phyloP scores from a whole-genome alignment of 2,888 invertebrate genomes.

The Clitarchus hookeri region DNA sequence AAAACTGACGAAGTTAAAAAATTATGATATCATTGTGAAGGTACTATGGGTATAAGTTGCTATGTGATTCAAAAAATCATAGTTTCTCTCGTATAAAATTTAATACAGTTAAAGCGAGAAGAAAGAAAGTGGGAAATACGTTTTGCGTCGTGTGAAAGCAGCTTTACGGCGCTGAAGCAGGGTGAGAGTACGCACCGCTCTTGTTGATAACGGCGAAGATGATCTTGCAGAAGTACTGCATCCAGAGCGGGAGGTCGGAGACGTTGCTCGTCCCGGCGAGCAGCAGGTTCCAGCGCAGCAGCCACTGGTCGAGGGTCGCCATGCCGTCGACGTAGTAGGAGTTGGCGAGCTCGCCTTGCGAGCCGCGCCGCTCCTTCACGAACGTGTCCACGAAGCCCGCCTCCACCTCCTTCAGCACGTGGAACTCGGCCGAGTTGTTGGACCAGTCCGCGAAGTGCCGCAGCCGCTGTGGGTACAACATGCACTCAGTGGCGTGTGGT shows the following conservation, averaged over 20 bases:
- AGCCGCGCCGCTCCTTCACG: constrained; percentile 42
- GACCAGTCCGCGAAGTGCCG: constrained; percentile 80
- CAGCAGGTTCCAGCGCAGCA: constrained; percentile 69
- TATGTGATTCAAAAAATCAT: too few relatives aligned
- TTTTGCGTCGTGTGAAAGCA: too few relatives aligned
- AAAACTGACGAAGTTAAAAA: too few relatives aligned
- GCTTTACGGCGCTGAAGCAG: too few relatives aligned
- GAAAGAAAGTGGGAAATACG: too few relatives aligned
- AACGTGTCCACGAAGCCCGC: constrained; percentile 72
- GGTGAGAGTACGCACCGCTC: constrained; percentile 58
- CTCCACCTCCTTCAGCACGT: constrained; percentile 72
- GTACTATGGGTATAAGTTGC: too few relatives aligned
- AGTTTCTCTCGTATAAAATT: too few relatives aligned
- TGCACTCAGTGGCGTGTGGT: too few relatives aligned
- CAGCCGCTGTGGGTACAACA: constrained; percentile 53
- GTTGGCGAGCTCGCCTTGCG: constrained; percentile 35
- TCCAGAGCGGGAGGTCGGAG: constrained; percentile 71
- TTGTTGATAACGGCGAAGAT: constrained; percentile 72
- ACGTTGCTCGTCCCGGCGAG: constrained; percentile 59
- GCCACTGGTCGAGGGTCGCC: constrained; percentile 68
- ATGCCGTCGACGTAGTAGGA: constrained; percentile 27
- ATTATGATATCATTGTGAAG: too few relatives aligned
- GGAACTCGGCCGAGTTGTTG: constrained; percentile 71
- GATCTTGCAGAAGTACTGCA: constrained; percentile 74
- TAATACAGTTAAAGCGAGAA: too few relatives aligned